Evolutionary conservation across 1,140 invertebrate species (phyloP).

Genomic region (Carposina sasakii): DNA sequence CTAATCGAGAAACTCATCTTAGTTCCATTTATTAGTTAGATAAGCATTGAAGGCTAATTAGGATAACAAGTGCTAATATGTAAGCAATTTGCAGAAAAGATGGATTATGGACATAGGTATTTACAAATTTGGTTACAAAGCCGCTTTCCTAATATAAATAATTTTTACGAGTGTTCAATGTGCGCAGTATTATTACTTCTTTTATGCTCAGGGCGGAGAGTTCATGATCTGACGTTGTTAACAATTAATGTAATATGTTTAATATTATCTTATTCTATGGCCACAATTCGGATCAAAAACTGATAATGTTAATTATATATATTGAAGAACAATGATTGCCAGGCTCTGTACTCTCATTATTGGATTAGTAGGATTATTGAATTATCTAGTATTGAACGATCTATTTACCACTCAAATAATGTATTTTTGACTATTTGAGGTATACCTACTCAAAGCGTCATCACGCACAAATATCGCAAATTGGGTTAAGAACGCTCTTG

Average conservation of each 20-base stretch:
- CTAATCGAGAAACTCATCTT: not conserved
- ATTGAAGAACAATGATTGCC: not conserved
- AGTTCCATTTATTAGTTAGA: conserved; percentile 21
- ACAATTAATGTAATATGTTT: too few relatives aligned
- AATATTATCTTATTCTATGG: too few relatives aligned
- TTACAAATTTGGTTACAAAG: conserved; percentile 8
- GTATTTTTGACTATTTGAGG: conserved; percentile 2
- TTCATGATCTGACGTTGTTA: conserved; percentile 27
- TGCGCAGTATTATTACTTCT: conserved; percentile 18
- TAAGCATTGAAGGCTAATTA: conserved; percentile 22
- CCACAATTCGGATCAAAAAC: too few relatives aligned
- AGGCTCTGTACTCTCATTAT: not conserved
- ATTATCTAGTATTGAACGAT: not conserved
- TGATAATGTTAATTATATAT: too few relatives aligned
- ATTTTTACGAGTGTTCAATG: conserved; percentile 13
- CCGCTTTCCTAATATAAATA: conserved; percentile 10
- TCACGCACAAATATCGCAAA: conserved; percentile 2
- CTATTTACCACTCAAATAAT: not conserved
- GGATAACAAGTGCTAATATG: too few relatives aligned
- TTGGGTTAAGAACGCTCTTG: not conserved
- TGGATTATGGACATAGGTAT: conserved; percentile 23
- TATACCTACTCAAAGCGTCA: not conserved
- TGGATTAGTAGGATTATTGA: not conserved
- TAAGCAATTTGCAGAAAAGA: too few relatives aligned
- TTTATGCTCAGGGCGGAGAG: conserved; percentile 17